These are phyloP conservation scores for Marcusenius ussheri DNA, from an alignment of 2,113 vertebrate species.

Conservation along the genomic window DNA sequence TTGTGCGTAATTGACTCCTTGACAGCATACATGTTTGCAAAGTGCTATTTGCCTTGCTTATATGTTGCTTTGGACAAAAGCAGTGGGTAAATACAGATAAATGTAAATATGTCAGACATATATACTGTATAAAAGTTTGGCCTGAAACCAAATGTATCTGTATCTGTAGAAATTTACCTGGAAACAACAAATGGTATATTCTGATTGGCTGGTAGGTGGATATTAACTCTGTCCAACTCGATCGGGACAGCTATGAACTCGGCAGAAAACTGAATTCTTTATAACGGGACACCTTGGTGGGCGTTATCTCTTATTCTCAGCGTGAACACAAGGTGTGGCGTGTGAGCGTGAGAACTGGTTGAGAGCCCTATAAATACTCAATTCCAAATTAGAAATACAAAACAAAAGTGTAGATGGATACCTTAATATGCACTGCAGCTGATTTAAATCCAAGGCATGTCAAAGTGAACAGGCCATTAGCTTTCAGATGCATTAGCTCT, in stretches of 20 bases:
- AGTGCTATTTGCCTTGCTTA: not conserved
- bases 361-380: too few relatives aligned
- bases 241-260: too few relatives aligned
- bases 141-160: not conserved
- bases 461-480: not conserved
- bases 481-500: not conserved
- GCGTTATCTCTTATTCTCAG: too few relatives aligned
- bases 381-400: not conserved
- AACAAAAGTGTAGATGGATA: not conserved
- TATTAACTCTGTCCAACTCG: too few relatives aligned
- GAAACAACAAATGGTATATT: too few relatives aligned
- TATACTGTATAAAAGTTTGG: not conserved
- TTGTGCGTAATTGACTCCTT: not conserved
- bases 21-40: not conserved
- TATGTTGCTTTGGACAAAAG: not conserved
- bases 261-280: too few relatives aligned
- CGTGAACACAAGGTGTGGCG: too few relatives aligned
- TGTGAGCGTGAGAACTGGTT: too few relatives aligned
- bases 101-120: not conserved
- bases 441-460: not conserved
- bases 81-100: not conserved
- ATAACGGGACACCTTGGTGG: too few relatives aligned
- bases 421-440: not conserved
- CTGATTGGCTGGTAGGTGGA: too few relatives aligned
- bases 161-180: not conserved